Evolutionary conservation across 2,113 vertebrate genomes (phyloP), one percentile per base, ranked within the genome.

Genomic region (Salvelinus fontinalis): DNA sequence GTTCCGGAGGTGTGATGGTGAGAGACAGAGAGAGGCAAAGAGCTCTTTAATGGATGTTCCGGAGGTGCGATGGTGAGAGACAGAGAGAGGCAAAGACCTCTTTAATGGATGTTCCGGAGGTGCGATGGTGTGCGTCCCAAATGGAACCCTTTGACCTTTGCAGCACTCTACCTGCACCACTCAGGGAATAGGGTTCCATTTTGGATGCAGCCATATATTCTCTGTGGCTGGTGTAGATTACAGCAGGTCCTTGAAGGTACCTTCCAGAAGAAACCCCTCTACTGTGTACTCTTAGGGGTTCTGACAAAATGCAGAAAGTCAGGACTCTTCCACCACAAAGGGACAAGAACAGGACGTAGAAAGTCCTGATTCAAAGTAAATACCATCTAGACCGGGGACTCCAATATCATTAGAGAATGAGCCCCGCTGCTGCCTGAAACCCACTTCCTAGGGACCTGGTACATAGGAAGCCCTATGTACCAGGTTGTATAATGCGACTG

Each of bases 51-150:
- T 79, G 86, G 84, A 89, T 89, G 87, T 83, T 87, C 88, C 85
- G 77, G 71, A 86, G 84, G 80, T 79, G 77, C 64, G 51, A 24
- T 60, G 70, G 73, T 9, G 67, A 70, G 59, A 51, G 13, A 49
- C 5, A 34, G 5, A 34, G 31, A 34, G 31, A 6, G 31, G 31
- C 1, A 34, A 13, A 14, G 27, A 34, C 6, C 7, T 31, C 29
- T 34, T 74, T 85, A 89, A 91, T 79, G 86, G 84, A 89, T 89
- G 88, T 83, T 87, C 88, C 86, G 77, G 72, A 86, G 84, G 80
- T 79, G 76, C 74, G 82, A 87, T 51, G 49, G 12, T 0, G 49
- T 14, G 49, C 14, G 49, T 16, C 13, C 49, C 49, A 51, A 51
- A 16, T 51, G 2, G 49, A 9, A 16, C 49, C 49, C 13, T 16